Conservation (phyloP, 2,888 invertebrate genomes). For the Bimastos eiseni region DNA sequence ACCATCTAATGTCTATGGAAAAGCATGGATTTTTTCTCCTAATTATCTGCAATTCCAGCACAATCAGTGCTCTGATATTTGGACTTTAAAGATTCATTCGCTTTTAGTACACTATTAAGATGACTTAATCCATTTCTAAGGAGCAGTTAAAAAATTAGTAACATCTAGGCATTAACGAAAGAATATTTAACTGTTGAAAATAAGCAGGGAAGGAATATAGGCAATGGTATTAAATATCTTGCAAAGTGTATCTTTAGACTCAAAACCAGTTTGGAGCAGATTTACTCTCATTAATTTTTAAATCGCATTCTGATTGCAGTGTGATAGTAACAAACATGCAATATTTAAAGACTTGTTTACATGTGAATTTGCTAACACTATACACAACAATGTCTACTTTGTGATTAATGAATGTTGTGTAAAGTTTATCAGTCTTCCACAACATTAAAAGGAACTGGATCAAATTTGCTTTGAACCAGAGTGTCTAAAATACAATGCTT, state of each 20-base stretch:
- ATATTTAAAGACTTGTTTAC: neutral
- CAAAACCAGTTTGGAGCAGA: neutral
- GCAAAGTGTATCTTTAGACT: neutral
- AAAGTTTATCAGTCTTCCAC: neutral
- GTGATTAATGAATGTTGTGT: neutral
- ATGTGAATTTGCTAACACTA: neutral
- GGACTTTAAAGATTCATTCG: no score
- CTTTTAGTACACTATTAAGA: neutral
- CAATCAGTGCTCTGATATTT: no score
- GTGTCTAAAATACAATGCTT: neutral
- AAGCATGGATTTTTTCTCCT: no score
- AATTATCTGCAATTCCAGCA: no score
- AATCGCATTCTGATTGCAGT: neutral
- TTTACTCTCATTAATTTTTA: neutral
- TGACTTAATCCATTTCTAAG: neutral
- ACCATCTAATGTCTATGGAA: no score
- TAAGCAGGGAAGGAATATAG: neutral
- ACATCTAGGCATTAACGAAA: neutral
- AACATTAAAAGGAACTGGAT: neutral
- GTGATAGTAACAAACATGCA: constrained; percentile 9
- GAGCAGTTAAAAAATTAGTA: neutral
- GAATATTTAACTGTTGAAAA: neutral
- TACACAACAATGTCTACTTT: neutral
- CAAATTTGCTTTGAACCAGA: neutral
- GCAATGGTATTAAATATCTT: neutral